Evolutionary conservation across 2,888 invertebrate species (phyloP).

Genomic region (Chouioia cunea): DNA sequence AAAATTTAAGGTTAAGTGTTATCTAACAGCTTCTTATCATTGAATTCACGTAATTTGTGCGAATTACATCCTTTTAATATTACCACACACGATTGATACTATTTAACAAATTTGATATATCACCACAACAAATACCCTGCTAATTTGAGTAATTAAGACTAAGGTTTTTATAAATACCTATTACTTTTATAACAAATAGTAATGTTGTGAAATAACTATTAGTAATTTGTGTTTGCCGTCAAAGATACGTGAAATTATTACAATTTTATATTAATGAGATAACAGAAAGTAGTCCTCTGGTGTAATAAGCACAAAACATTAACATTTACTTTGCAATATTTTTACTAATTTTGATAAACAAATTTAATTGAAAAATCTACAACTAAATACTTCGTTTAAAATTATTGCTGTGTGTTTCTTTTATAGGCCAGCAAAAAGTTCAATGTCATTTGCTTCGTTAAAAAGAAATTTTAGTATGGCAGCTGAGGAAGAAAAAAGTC

Average conservation of each 20-base stretch:
- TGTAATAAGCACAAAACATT: too few species aligned
- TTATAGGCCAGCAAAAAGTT: slow-evolving; percentile 32
- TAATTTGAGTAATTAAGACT: not conserved
- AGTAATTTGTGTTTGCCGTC: too few species aligned
- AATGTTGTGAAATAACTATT: too few species aligned
- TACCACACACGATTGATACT: not conserved
- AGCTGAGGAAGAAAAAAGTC: slow-evolving; percentile 71
- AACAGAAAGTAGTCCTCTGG: too few species aligned
- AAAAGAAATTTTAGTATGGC: slow-evolving; percentile 57
- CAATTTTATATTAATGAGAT: too few species aligned
- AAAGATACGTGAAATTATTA: too few species aligned
- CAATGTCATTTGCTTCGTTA: slow-evolving; percentile 47
- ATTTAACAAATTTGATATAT: too few species aligned
- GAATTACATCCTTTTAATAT: not conserved
- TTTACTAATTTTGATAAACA: too few species aligned
- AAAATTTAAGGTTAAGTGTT: slow-evolving; percentile 55
- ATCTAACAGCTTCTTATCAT: slow-evolving; percentile 47
- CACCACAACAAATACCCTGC: too few species aligned
- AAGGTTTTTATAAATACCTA: not conserved
- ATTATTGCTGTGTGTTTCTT: slow-evolving; percentile 9
- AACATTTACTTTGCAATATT: too few species aligned
- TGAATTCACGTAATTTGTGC: not conserved
- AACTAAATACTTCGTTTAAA: not conserved
- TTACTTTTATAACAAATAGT: too few species aligned
- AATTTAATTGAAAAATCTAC: not conserved